A percentile compares a stretch with the other conserved stretches of the same genome.
phyloP scores from a whole-genome alignment of 2,888 invertebrate genomes.

The Deroplatys truncata region DNA sequence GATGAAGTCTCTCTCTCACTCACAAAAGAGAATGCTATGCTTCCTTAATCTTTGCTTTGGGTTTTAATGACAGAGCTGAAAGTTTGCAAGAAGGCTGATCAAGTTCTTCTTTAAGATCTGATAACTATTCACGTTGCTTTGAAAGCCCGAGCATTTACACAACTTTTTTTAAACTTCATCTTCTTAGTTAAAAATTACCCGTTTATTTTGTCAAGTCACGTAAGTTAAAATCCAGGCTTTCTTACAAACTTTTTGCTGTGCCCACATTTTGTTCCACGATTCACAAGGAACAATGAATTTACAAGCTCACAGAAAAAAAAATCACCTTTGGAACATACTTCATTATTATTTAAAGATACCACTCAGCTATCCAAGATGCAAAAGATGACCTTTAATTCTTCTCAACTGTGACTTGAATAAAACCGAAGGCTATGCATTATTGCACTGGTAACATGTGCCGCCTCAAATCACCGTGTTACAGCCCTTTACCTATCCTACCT shows the following conservation, averaged over 20 bases:
- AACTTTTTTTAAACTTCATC: neutral
- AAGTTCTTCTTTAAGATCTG: neutral
- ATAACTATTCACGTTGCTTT: neutral
- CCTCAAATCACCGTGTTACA: neutral
- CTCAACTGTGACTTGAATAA: neutral
- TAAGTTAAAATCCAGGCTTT: neutral
- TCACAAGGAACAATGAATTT: neutral
- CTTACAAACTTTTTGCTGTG: slow-evolving; percentile 6
- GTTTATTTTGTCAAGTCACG: neutral
- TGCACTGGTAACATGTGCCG: slow-evolving; percentile 5
- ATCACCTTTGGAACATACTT: neutral
- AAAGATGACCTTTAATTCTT: neutral
- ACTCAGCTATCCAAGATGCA: neutral
- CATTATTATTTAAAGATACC: neutral
- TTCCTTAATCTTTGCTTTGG: slow-evolving; percentile 8
- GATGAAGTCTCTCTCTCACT: neutral
- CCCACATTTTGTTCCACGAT: neutral
- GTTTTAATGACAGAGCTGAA: neutral
- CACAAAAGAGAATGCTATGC: neutral
- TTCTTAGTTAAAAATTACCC: neutral
- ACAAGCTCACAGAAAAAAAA: neutral
- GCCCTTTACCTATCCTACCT: neutral
- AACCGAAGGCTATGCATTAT: neutral
- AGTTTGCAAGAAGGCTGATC: slow-evolving; percentile 1
- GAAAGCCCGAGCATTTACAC: neutral